These are phyloP conservation scores for Morpho deidamia DNA, from an alignment of 2,888 invertebrate species.

Conservation along the genomic window DNA sequence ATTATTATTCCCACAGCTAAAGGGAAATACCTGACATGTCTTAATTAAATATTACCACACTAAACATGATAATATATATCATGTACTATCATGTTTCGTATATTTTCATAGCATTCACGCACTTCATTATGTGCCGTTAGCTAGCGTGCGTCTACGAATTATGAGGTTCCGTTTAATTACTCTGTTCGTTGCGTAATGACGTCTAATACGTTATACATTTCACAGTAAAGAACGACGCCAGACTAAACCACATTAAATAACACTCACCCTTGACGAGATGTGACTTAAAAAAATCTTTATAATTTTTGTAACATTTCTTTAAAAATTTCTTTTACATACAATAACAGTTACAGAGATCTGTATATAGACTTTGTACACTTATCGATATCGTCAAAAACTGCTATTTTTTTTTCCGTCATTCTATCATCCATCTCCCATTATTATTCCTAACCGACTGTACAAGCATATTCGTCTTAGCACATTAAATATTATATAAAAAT, in stretches of 20 bases:
- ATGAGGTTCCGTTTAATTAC: constrained; percentile 34
- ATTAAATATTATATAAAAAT: too few species aligned
- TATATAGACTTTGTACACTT: too few species aligned
- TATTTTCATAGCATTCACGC: constrained; percentile 18
- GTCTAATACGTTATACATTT: constrained; percentile 12
- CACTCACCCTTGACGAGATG: constrained; percentile 29
- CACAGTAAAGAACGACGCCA: constrained; percentile 28
- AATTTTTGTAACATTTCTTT: constrained; percentile 22
- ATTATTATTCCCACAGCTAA: too few species aligned
- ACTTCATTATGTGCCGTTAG: constrained; percentile 28
- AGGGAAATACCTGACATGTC: too few species aligned
- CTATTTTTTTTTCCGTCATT: too few species aligned
- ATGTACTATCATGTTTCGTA: not conserved
- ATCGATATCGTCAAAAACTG: too few species aligned
- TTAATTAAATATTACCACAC: too few species aligned
- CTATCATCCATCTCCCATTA: too few species aligned
- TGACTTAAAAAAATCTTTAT: constrained; percentile 29
- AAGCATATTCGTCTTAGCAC: too few species aligned
- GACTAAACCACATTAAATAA: constrained; percentile 54
- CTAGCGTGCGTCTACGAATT: constrained; percentile 29
- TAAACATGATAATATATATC: too few species aligned
- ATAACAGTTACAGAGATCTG: too few species aligned
- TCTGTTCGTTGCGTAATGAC: constrained; percentile 30
- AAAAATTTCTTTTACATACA: not conserved
- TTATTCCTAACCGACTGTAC: too few species aligned